These are phyloP conservation scores for Yponomeuta malinellus DNA, from an alignment of 2,888 invertebrate genomes.

Conservation along the genomic window DNA sequence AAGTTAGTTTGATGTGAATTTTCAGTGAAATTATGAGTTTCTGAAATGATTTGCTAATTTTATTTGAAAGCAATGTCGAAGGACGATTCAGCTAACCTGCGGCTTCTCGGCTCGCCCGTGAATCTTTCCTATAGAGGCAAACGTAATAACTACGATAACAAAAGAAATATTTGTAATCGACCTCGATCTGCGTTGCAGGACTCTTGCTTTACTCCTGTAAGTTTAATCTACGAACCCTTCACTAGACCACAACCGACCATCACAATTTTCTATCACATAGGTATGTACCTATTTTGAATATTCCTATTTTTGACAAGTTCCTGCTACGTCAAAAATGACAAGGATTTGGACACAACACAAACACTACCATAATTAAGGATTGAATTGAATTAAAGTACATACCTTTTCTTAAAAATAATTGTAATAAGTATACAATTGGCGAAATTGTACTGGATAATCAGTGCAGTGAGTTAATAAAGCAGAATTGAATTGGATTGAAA, in stretches of 20 bases:
- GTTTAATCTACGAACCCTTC: slow-evolving; percentile 9
- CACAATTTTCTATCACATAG: no score
- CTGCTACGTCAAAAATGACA: neutral
- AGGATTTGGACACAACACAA: neutral
- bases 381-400: no score
- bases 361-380: no score
- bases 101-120: slow-evolving; percentile 64
- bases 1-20: neutral
- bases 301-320: neutral
- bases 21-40: neutral
- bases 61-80: slow-evolving; percentile 57
- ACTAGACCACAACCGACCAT: no score
- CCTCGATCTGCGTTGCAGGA: slow-evolving; percentile 63
- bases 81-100: slow-evolving; percentile 50
- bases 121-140: slow-evolving; percentile 60
- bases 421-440: no score
- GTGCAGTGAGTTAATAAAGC: no score
- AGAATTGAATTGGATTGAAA: no score
- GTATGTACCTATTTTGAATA: no score
- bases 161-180: slow-evolving; percentile 50
- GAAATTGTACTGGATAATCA: no score
- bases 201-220: slow-evolving; percentile 55
- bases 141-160: slow-evolving; percentile 51
- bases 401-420: no score
- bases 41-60: slow-evolving; percentile 4